phyloP scores from a whole-genome alignment of 2,797 vertebrate species.

The Botia kubotai region DNA sequence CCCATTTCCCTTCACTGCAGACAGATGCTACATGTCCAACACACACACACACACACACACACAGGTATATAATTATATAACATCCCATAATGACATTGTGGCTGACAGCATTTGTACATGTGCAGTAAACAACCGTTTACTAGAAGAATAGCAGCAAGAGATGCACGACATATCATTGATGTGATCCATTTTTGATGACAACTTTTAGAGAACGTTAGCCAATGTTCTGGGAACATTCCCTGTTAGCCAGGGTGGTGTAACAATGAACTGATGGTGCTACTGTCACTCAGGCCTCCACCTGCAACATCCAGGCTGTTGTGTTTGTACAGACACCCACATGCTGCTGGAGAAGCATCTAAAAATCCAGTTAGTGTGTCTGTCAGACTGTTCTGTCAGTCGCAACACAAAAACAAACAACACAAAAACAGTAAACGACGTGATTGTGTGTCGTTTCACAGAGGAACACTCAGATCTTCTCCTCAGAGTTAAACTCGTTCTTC shows the following conservation, averaged over 20 bases:
- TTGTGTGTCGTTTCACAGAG: background rate
- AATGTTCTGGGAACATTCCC: no score
- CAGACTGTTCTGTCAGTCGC: background rate
- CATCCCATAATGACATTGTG: background rate
- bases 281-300: background rate
- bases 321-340: background rate
- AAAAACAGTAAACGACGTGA: no score
- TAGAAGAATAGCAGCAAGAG: background rate
- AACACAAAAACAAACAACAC: no score
- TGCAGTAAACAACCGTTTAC: no score
- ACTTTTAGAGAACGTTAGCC: no score
- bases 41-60: slow-evolving; percentile 18
- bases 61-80: slow-evolving; percentile 1
- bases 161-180: background rate
- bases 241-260: no score
- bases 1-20: no score
- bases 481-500: background rate
- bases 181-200: no score
- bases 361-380: background rate
- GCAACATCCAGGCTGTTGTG: no score
- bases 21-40: no score
- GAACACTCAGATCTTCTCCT: background rate
- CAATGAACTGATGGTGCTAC: no score
- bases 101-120: background rate
- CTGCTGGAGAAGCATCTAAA: background rate